phyloP scores from a whole-genome alignment of 2,113 vertebrate genomes.

The Mormoops blainvillei region DNA sequence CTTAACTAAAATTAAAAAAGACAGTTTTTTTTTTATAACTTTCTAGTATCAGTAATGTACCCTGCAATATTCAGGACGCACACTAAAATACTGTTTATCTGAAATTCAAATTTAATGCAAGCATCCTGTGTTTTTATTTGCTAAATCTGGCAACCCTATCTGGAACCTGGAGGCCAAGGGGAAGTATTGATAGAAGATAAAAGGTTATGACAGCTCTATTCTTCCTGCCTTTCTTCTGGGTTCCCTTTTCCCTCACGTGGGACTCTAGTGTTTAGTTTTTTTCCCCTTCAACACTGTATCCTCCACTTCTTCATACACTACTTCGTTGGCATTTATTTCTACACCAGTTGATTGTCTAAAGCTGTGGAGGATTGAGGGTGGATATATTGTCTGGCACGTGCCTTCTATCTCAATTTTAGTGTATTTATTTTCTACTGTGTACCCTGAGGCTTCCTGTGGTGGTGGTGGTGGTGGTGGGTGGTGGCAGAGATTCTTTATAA shows the following conservation, averaged over 20 bases:
- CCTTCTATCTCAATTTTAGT: not conserved
- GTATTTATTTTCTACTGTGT: not conserved
- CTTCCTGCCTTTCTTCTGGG: not conserved
- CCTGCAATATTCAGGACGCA: not conserved
- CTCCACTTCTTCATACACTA: not conserved
- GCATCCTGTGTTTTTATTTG: constrained; percentile 5
- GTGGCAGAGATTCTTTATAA: not conserved
- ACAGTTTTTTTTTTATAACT: not conserved
- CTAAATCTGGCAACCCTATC: not conserved
- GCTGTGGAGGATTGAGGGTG: not conserved
- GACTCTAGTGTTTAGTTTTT: not conserved
- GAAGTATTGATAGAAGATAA: not conserved
- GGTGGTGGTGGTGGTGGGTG: too few species aligned
- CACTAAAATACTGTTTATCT: not conserved
- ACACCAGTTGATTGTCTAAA: not conserved
- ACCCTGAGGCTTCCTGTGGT: not conserved
- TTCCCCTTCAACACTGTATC: not conserved
- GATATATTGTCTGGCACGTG: not conserved
- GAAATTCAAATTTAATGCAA: not conserved
- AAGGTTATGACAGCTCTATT: not conserved
- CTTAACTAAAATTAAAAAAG: not conserved
- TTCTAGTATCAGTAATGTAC: not conserved
- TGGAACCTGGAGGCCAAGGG: not conserved
- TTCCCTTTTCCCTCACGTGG: not conserved
- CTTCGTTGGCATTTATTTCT: not conserved